phyloP scores from a whole-genome alignment of 2,797 vertebrate species.

The Enteromius anoplus region DNA sequence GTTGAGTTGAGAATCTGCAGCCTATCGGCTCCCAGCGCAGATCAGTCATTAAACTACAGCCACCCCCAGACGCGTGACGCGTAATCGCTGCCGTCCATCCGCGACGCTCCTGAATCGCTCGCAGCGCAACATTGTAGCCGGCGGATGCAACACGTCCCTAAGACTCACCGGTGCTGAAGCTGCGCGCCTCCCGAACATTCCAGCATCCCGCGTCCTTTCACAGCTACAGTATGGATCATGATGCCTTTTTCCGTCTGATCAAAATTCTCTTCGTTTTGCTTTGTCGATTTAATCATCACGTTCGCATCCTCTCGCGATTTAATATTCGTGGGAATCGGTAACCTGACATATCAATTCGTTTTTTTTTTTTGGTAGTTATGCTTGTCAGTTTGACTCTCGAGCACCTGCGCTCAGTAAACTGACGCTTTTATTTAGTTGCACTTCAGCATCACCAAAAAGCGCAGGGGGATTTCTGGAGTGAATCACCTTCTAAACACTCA shows the following conservation, averaged over 20 bases:
- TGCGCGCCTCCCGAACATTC: slow-evolving; percentile 18
- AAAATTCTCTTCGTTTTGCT: slow-evolving; percentile 36
- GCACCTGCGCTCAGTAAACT: slow-evolving; percentile 19
- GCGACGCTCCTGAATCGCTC: slow-evolving; percentile 26
- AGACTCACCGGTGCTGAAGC: slow-evolving; percentile 41
- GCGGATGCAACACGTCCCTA: slow-evolving; percentile 43
- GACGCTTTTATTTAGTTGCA: slow-evolving; percentile 34
- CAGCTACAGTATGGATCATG: slow-evolving; percentile 26
- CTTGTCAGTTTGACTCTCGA: not conserved
- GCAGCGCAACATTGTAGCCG: slow-evolving; percentile 29
- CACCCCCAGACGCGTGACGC: slow-evolving; percentile 30
- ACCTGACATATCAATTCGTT: not conserved
- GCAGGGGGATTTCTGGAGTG: slow-evolving; percentile 28
- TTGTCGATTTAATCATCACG: not conserved
- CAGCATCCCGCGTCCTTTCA: slow-evolving; percentile 1
- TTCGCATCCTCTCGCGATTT: not conserved
- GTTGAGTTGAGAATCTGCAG: not conserved
- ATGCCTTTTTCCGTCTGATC: not conserved
- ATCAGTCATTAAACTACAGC: slow-evolving; percentile 14
- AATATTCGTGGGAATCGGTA: not conserved
- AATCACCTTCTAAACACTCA: not conserved
- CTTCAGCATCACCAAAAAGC: slow-evolving; percentile 29
- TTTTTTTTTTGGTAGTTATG: slow-evolving; percentile 26
- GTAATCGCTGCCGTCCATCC: slow-evolving; percentile 6
- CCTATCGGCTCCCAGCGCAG: not conserved